These are phyloP conservation scores for Acleris holmiana DNA, from an alignment of 2,888 invertebrate species.

Conservation along the genomic window DNA sequence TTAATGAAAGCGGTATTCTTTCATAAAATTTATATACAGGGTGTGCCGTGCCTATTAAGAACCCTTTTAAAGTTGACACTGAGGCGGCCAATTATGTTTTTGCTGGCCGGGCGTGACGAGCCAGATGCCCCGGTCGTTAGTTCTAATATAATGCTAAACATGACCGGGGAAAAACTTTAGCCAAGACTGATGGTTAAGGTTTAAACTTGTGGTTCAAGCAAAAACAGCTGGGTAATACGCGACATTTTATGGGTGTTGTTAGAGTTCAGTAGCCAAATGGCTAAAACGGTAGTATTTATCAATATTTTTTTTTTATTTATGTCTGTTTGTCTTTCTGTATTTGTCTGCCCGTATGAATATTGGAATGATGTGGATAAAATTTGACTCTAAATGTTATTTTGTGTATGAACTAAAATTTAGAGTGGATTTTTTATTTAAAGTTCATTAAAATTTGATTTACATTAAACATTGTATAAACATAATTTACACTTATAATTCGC, in stretches of 20 bases:
- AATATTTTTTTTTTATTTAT: too few species aligned
- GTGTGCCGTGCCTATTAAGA: not conserved
- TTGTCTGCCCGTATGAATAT: too few species aligned
- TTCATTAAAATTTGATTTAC: too few species aligned
- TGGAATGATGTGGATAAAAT: too few species aligned
- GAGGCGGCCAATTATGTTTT: constrained; percentile 13
- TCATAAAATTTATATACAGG: not conserved
- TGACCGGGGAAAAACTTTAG: not conserved
- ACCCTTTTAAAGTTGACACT: constrained; percentile 10
- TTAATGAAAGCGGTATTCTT: not conserved
- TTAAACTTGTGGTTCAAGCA: not conserved
- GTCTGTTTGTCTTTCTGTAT: too few species aligned
- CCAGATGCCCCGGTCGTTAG: constrained; percentile 14
- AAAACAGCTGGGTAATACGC: not conserved
- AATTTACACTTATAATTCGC: too few species aligned
- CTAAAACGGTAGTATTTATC: too few species aligned
- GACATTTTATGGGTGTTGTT: not conserved
- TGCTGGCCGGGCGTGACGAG: not conserved
- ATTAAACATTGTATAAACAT: too few species aligned
- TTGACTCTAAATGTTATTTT: too few species aligned
- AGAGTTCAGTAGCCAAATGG: too few species aligned
- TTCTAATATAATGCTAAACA: constrained; percentile 12
- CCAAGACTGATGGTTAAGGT: not conserved
- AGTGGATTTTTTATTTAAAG: too few species aligned
- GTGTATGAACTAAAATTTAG: too few species aligned